Conservation (phyloP, 2,113 vertebrate genomes). For the Oceanites oceanicus region DNA sequence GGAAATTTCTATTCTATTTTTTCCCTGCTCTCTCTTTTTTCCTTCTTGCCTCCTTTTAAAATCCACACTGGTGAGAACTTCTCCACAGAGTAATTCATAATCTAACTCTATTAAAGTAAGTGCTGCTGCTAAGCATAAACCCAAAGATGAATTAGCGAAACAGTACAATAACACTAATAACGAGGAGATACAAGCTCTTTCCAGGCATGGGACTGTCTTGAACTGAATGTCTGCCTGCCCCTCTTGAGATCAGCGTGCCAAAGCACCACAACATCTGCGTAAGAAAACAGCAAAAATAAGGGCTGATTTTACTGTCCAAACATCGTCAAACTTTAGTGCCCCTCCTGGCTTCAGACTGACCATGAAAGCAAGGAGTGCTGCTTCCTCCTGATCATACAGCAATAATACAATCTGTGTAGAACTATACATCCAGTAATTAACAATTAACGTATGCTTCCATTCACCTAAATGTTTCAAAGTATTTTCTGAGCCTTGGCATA, state of each 20-base stretch:
- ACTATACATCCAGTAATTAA: neutral
- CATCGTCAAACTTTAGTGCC: fast-evolving
- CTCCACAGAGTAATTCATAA: neutral
- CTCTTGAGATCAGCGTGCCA: neutral
- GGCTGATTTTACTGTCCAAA: neutral
- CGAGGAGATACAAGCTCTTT: neutral
- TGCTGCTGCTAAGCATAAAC: neutral
- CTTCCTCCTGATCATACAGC: neutral
- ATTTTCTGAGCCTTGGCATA: neutral
- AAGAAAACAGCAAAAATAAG: neutral
- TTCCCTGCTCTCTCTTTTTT: neutral
- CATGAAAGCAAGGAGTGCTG: neutral
- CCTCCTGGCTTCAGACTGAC: neutral
- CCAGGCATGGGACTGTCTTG: neutral
- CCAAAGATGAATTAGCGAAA: neutral
- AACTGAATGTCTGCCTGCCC: neutral
- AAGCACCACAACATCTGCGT: neutral
- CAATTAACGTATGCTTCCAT: neutral
- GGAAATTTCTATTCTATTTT: neutral
- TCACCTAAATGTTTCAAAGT: neutral
- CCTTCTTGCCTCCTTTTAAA: neutral
- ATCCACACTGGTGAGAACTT: neutral
- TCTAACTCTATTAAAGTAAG: neutral
- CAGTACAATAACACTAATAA: fast-evolving
- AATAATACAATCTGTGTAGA: neutral